Conservation (phyloP, 2,113 vertebrate species). For the Notarius quadriscutis region DNA sequence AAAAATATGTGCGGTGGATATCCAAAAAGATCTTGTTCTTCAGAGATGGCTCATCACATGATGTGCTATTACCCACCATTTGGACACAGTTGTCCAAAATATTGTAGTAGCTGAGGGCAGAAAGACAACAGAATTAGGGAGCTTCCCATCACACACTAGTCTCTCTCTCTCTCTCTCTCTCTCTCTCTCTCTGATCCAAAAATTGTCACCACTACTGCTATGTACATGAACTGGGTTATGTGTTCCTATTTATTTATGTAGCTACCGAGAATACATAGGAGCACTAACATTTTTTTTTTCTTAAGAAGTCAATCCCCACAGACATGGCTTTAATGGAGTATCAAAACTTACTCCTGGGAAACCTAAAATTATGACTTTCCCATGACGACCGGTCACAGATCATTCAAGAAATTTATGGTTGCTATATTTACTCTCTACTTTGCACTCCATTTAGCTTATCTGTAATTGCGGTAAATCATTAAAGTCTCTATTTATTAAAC, state of each 20-base stretch:
- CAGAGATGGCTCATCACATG: conserved; percentile 44
- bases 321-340: conserved; percentile 32
- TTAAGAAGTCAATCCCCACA: neutral
- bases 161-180: neutral
- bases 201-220: neutral
- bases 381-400: conserved; percentile 57
- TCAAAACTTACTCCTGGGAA: conserved; percentile 51
- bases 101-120: conserved; percentile 62
- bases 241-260: neutral
- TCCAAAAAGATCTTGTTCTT: conserved; percentile 59
- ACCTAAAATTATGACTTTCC: conserved; percentile 57
- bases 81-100: conserved; percentile 62
- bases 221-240: neutral
- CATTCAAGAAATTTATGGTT: conserved; percentile 11
- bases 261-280: neutral
- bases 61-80: fast-evolving
- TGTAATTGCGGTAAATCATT: conserved; percentile 5
- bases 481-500: neutral
- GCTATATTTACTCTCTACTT: conserved; percentile 46
- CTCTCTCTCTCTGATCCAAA: neutral
- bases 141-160: neutral
- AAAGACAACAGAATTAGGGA: conserved; percentile 9
- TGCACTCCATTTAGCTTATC: conserved; percentile 41
- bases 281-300: neutral
- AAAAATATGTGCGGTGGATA: conserved; percentile 66